Evolutionary conservation across 2,113 vertebrate genomes (phyloP), one percentile per base, ranked within the genome.

Genomic region (Ascaphus truei): DNA sequence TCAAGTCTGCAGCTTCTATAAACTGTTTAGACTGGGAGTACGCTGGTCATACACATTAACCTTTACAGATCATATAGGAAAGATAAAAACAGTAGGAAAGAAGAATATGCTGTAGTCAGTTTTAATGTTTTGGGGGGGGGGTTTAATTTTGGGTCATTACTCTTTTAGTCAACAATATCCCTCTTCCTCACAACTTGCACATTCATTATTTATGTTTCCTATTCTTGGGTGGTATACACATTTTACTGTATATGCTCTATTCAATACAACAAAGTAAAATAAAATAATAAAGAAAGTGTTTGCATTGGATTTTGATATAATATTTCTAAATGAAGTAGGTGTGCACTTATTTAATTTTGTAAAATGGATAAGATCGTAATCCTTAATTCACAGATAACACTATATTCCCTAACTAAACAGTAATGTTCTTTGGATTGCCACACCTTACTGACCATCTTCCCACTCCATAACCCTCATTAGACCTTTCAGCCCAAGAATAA

Each of bases 1-100:
- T 90, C 85, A 88, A 74, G 85, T 79, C 80, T 84, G 80, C 73
- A 73, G 64, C 62, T 93, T 91, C 89, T 90, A 91, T 93, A 93
- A 91, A 88, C 83, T 96, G 94, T 93, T 96, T 96, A 94, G 86
- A 92, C 91, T 94, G 85, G 88, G 86, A 84, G 77, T 86, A 76
- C 79, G 50, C 51, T 73, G 76, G 69, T 71, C 83, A 76, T 68
- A 77, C 75, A 77, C 82, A 83, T 80, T 83, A 68, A 78, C 82
- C 74, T 83, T 79, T 5, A 79, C 81, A 73, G 73, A 77, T 68
- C 41, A 27, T 18, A 59, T 30, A 55, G 87, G 89, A 85, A 67
- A 75, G 72, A 71, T 72, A 74, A 77, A 78, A 73, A 3, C 13
- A 74, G 56, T 64, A 34, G 34, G 47, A 36, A 1, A 77, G 77